Base-by-base conservation (phyloP, 2,888 invertebrate species). In the Epicampocera succincta region DNA sequence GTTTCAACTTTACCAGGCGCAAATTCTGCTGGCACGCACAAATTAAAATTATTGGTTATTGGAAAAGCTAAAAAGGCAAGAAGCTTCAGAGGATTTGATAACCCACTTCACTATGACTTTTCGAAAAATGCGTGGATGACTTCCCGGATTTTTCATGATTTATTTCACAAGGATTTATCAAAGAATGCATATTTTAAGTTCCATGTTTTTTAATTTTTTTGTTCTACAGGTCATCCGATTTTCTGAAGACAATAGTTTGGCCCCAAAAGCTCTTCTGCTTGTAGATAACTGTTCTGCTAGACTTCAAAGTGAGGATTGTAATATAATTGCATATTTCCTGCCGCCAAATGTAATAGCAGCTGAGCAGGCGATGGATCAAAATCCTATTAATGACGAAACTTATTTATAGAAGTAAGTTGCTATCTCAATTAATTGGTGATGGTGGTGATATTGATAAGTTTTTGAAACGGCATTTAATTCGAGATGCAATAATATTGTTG, bases 401-500 rank as follows among this genome's bases (percentile, higher is more conserved):
- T 42, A 42, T 11, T 13, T 11, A 42, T 11, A 19, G 19, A 48
- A 48, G 48, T 48, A 48, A 48, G 48, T 48, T 48, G 48, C 19
- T 8, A 48, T 48, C 48, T 48, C 48, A 48, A 17, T 48, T 48
- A 48, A 48, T 17, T 48, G 9, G 42, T 42, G 42, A 12, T n/a
- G 1, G 19, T 48, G 9, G 17, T 48, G 48, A 48, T 48, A 48
- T 48, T 48, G 48, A 48, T 19, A 48, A 48, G 19, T 19, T 48
- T 48, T 48, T 48, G 48, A 48, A 48, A 48, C 48, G 48, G 17
- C 12, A 42, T 42, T 12, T 2, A 42, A 48, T 48, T 2, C 21
- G 48, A 19, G 48, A 48, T 48, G 17, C 48, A 48, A 48, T 48
- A 48, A 48, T 48, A 48, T 48, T 48, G 48, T 48, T 48, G 48